Conservation (phyloP, 2,113 vertebrate species). For the Megalops atlanticus region DNA sequence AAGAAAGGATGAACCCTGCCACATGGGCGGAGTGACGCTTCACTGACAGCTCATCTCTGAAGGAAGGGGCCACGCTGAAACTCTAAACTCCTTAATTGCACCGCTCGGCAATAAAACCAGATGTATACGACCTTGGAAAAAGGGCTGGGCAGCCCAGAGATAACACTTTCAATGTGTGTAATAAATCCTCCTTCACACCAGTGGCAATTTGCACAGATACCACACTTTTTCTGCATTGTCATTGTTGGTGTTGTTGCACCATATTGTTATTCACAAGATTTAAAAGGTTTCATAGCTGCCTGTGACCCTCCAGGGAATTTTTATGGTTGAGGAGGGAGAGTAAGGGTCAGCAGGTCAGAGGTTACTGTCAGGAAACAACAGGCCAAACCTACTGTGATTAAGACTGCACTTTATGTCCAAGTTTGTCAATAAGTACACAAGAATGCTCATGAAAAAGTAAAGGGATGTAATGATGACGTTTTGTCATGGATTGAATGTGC, state of each 20-base stretch:
- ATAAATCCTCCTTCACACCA: background rate
- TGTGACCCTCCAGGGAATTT: slow-evolving; percentile 20
- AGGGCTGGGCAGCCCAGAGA: background rate
- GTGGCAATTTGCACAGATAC: background rate
- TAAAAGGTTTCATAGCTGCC: slow-evolving; percentile 17
- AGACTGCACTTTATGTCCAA: slow-evolving; percentile 18
- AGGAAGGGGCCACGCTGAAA: background rate
- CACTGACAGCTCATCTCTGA: slow-evolving; percentile 3
- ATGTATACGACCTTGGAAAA: slow-evolving; percentile 8
- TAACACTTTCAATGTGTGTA: background rate
- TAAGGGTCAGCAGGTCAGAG: slow-evolving; percentile 44
- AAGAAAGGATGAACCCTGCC: too few relatives aligned
- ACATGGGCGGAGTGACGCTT: background rate
- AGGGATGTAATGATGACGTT: too few relatives aligned
- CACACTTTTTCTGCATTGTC: background rate
- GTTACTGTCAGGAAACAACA: slow-evolving; percentile 40
- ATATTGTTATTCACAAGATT: background rate
- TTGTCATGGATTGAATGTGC: background rate
- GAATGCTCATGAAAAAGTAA: background rate
- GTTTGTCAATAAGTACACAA: background rate
- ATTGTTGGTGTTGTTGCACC: background rate
- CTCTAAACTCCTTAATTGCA: slow-evolving; percentile 26
- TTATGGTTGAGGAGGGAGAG: slow-evolving; percentile 12
- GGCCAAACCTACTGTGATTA: slow-evolving; percentile 38
- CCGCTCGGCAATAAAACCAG: slow-evolving; percentile 11